These are phyloP conservation scores for Aptenodytes patagonicus DNA, from an alignment of 2,113 vertebrate genomes.

Conservation along the genomic window DNA sequence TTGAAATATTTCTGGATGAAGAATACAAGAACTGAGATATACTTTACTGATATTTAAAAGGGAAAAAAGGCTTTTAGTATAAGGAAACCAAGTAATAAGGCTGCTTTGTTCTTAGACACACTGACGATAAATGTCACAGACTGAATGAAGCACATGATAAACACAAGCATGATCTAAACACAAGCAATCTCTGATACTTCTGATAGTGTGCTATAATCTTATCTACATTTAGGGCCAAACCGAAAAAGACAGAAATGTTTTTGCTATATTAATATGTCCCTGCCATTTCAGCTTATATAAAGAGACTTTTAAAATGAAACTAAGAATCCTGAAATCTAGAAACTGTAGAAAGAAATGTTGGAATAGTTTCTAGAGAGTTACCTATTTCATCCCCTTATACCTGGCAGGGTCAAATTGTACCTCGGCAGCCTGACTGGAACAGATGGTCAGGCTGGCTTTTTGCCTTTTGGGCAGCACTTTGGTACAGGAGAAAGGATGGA, in stretches of 20 bases:
- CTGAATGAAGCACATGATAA: constrained; percentile 34
- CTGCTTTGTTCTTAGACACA: constrained; percentile 59
- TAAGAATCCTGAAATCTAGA: not conserved
- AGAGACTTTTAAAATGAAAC: not conserved
- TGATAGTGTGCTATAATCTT: constrained; percentile 11
- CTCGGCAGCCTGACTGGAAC: not conserved
- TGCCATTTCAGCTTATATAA: not conserved
- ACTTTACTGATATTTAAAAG: constrained; percentile 49
- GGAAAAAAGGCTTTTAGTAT: constrained; percentile 32
- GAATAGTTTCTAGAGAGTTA: not conserved
- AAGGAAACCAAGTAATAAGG: constrained; percentile 39
- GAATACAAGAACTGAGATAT: constrained; percentile 47
- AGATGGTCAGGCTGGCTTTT: not conserved
- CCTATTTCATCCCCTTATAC: not conserved
- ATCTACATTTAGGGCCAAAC: not conserved
- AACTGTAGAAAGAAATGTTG: not conserved
- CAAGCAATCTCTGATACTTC: constrained; percentile 2
- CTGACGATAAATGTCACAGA: constrained; percentile 49
- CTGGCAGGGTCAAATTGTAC: not conserved
- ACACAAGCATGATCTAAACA: constrained; percentile 21
- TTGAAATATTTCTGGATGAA: constrained; percentile 53
- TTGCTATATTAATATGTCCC: not conserved
- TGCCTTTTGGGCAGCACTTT: not conserved
- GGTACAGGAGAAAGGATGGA: not conserved
- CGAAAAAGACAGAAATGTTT: not conserved